Conservation (phyloP, 2,888 invertebrate genomes). For the Tyria jacobaeae region DNA sequence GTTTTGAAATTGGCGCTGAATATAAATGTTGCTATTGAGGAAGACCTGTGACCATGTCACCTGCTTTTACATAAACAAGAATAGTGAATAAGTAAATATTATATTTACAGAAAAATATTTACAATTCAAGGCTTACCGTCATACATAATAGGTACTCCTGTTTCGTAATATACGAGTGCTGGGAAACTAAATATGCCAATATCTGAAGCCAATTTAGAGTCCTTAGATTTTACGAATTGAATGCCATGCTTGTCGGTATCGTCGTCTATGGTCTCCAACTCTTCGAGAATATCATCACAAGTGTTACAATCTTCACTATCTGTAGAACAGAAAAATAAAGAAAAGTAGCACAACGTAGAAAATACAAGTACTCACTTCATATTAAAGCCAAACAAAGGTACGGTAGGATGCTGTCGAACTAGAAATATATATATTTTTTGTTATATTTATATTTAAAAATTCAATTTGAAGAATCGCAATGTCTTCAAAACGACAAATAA, state of each 20-base stretch:
- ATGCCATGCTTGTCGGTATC: constrained; percentile 97
- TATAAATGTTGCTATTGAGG: not conserved
- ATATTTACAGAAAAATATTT: constrained; percentile 27
- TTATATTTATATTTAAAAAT: no score
- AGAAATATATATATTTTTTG: no score
- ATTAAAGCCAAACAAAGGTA: no score
- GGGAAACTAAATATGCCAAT: constrained; percentile 97
- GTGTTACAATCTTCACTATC: constrained; percentile 94
- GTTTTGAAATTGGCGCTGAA: no score
- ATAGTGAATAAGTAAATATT: not conserved
- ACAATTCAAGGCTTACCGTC: constrained; percentile 89
- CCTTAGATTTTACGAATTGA: constrained; percentile 97
- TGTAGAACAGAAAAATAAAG: constrained; percentile 55
- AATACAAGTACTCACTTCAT: not conserved
- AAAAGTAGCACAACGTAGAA: not conserved
- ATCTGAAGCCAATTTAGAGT: constrained; percentile 95
- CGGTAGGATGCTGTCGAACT: no score
- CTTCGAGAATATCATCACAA: constrained; percentile 94
- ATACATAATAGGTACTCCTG: constrained; percentile 97
- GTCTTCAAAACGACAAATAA: no score
- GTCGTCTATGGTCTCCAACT: constrained; percentile 96
- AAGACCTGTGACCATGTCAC: not conserved
- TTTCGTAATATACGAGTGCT: constrained; percentile 96
- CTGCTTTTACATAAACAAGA: not conserved
- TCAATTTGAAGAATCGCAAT: no score